A percentile compares a stretch with the other conserved stretches of the same genome.
Evolutionary conservation across 2,113 vertebrate species (phyloP).

Genomic region (Osmerus eperlanus): DNA sequence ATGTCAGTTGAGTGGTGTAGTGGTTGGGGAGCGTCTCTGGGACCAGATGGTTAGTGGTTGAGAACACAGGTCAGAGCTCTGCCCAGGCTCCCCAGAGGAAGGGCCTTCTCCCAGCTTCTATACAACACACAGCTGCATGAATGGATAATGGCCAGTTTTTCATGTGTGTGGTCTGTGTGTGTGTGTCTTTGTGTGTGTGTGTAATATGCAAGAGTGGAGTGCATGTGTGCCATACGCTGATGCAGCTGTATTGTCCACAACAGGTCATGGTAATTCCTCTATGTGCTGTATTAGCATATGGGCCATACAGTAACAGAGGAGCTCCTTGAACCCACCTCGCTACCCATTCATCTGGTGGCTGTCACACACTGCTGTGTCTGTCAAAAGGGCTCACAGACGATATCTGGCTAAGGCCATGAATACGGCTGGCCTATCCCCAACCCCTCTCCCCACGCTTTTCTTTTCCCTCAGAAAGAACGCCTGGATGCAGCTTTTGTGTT

Average conservation of each 20-base stretch:
- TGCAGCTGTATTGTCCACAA: neutral
- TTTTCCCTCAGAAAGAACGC: too few species aligned
- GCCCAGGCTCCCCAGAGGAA: too few species aligned
- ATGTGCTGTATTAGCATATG: neutral
- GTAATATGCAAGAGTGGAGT: neutral
- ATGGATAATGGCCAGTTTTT: neutral
- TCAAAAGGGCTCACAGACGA: too few species aligned
- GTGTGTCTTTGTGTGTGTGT: slow-evolving; percentile 6
- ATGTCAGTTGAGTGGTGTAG: neutral
- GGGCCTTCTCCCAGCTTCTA: neutral
- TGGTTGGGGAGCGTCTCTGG: slow-evolving; percentile 1
- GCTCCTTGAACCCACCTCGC: neutral
- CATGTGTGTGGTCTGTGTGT: neutral
- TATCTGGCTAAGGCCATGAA: too few species aligned
- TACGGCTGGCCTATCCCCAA: too few species aligned
- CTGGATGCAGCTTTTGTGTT: too few species aligned
- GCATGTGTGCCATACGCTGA: neutral
- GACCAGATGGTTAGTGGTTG: slow-evolving; percentile 11
- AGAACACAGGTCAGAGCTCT: neutral
- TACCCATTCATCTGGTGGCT: neutral
- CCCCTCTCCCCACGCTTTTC: too few species aligned
- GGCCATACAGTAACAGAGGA: neutral
- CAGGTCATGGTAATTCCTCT: neutral
- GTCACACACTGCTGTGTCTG: too few species aligned
- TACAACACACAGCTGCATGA: neutral